Evolutionary conservation across 2,113 vertebrate species (phyloP).

Genomic region (Triplophysa tibetana): DNA sequence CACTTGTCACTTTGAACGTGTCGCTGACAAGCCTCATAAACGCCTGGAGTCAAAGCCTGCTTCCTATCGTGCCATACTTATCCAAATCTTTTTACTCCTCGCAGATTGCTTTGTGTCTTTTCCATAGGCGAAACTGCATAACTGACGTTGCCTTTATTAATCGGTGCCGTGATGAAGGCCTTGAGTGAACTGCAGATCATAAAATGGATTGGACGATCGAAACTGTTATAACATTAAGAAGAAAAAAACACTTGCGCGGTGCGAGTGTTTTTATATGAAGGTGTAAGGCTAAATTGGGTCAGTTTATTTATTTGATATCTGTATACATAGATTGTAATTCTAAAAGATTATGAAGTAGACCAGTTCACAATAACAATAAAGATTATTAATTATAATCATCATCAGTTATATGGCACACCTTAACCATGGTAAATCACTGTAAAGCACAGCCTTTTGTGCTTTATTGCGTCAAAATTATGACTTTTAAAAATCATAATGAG

Average conservation of each 20-base stretch:
- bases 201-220: conserved; percentile 9
- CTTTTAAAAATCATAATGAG: neutral
- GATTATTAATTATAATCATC: neutral
- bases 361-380: too few species aligned
- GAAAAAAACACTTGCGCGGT: too few species aligned
- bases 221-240: too few species aligned
- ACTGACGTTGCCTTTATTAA: conserved; percentile 31
- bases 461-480: neutral
- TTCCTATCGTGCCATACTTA: conserved; percentile 13
- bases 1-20: conserved; percentile 29
- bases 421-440: neutral
- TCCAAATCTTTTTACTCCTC: conserved; percentile 5
- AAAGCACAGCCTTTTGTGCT: neutral
- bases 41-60: conserved; percentile 15
- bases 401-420: neutral
- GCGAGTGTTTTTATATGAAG: too few species aligned
- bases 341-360: too few species aligned
- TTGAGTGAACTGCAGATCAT: conserved; percentile 21
- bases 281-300: too few species aligned
- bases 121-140: neutral
- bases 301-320: too few species aligned
- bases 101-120: conserved; percentile 1
- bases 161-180: conserved; percentile 14
- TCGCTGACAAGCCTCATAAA: conserved; percentile 12
- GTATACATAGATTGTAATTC: too few species aligned